These are phyloP conservation scores for Chiloscyllium plagiosum DNA, from an alignment of 2,113 vertebrate genomes.

Conservation along the genomic window DNA sequence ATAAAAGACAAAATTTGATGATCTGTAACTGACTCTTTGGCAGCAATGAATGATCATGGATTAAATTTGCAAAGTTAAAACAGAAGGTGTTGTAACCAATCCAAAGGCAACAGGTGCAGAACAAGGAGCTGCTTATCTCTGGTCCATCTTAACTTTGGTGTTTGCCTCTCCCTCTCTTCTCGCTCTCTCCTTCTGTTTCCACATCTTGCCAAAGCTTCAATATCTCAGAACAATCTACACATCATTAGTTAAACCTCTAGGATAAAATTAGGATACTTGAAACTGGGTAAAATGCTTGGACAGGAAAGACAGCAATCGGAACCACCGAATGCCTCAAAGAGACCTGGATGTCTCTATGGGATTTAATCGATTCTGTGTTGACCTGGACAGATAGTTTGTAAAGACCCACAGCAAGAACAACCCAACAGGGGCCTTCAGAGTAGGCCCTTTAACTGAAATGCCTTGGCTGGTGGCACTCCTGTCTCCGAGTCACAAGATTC, in stretches of 20 bases:
- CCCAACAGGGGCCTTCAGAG: background rate
- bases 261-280: background rate
- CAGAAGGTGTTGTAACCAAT: background rate
- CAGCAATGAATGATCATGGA: background rate
- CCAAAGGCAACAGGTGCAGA: conserved; percentile 9
- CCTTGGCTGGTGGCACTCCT: too few species aligned
- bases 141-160: background rate
- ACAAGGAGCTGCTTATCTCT: background rate
- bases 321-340: background rate
- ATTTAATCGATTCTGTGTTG: background rate
- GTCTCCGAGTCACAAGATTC: too few species aligned
- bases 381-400: background rate
- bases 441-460: too few species aligned
- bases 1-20: conserved; percentile 20
- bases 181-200: background rate
- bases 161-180: background rate
- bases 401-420: background rate
- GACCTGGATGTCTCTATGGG: background rate
- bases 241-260: background rate
- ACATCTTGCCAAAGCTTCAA: background rate
- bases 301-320: background rate
- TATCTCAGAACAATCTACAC: background rate
- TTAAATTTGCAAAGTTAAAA: background rate
- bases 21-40: background rate
- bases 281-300: background rate